Percentiles rank a stretch among this genome's conserved stretches.
Evolutionary conservation across 2,113 vertebrate species (phyloP).

Genomic region (Haliaeetus leucogaster): DNA sequence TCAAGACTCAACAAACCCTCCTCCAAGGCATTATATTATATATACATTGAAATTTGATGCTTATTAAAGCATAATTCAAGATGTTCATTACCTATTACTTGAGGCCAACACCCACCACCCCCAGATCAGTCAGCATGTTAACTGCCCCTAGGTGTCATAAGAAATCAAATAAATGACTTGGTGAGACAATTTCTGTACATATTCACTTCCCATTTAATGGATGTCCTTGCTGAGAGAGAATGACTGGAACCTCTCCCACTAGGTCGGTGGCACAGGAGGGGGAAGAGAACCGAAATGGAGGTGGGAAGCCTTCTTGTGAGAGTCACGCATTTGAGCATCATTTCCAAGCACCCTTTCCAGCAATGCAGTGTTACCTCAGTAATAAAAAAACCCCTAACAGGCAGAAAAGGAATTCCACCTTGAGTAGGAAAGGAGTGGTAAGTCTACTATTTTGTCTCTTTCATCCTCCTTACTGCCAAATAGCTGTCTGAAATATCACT

Average conservation of each 20-base stretch:
- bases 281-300: not conserved
- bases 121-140: not conserved
- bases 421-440: not conserved
- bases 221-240: not conserved
- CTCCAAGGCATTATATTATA: not conserved
- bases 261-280: not conserved
- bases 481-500: not conserved
- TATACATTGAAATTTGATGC: not conserved
- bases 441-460: not conserved
- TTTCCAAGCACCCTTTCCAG: not conserved
- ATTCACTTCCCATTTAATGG: not conserved
- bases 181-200: not conserved
- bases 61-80: conserved; percentile 14
- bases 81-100: not conserved
- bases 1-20: not conserved
- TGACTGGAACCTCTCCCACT: not conserved
- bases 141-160: not conserved
- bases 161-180: conserved; percentile 20
- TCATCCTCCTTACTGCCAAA: not conserved
- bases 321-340: rapidly evolving
- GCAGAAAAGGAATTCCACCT: not conserved
- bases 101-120: not conserved
- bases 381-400: not conserved
- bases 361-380: rapidly evolving
- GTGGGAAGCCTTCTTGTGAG: not conserved